phyloP scores from a whole-genome alignment of 2,113 vertebrate species.

The Apistogramma diplotaenia region DNA sequence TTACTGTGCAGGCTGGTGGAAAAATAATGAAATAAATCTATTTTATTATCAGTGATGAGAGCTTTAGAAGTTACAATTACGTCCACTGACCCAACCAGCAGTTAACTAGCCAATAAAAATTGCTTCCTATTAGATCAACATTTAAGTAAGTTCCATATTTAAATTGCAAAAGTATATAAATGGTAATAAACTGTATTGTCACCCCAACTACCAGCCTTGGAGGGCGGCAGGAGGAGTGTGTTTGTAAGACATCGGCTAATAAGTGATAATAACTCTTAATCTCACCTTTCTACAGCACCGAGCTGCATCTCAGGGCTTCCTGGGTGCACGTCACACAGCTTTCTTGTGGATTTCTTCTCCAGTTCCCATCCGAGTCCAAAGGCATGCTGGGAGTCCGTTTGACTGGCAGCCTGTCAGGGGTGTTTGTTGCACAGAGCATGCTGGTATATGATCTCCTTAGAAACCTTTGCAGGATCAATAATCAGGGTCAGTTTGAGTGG shows the following conservation, averaged over 20 bases:
- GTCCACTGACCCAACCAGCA: neutral
- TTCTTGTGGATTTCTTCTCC: neutral
- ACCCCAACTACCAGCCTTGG: neutral
- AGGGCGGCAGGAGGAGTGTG: neutral
- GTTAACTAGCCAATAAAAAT: neutral
- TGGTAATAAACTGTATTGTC: neutral
- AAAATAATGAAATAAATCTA: neutral
- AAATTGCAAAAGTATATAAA: neutral
- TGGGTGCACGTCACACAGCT: neutral
- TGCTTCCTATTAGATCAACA: neutral
- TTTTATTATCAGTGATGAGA: neutral
- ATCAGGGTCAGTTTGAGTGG: neutral
- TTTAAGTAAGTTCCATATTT: neutral
- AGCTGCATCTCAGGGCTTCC: neutral
- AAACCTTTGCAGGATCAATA: neutral
- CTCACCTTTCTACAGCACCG: neutral
- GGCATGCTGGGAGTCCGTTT: neutral
- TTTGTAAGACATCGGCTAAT: neutral
- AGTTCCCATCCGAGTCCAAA: neutral
- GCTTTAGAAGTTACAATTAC: neutral
- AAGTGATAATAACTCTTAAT: too few relatives aligned
- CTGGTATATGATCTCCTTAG: neutral
- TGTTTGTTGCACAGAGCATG: neutral
- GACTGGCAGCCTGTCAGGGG: neutral
- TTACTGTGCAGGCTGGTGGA: neutral